Base-by-base conservation (phyloP, 2,797 vertebrate genomes). In the Coccyzus lansbergi region DNA sequence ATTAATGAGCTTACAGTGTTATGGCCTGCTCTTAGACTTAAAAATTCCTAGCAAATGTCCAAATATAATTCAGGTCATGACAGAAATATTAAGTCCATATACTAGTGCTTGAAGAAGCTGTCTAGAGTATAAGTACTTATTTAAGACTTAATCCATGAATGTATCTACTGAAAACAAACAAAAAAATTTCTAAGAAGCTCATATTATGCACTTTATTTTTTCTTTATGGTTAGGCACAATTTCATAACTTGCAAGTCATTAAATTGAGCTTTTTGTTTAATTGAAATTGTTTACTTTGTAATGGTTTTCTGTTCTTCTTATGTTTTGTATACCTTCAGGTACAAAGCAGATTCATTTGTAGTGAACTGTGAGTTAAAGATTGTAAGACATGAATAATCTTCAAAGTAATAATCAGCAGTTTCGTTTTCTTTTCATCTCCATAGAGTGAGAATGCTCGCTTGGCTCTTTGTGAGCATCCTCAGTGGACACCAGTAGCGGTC, bases 381-480 rank as follows among this genome's bases (percentile, higher is more conserved):
- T 46, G 5, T 53, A 46, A 64, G 0, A 49, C 4, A 5, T 28
- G 46, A 76, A 56, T 63, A 70, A 22, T 38, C 21, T 82, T 82
- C 26, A 7, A 42, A 75, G 38, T 75, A n/a, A 36, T 63, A 63
- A 86, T 44, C 16, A 63, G 6, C 20, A 12, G 3, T 53, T 86
- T 46, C 12, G 0, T 87, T 87, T 71, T 84, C 17, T 88, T 5
- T 87, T 92, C 28, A 25, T 40, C 83, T 80, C 28, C 7, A 2
- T 59, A 99, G 99, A 99, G 99, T 97, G 99, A 99, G 96, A 99
- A 99, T 40, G 99, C 99, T n/a, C 99, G 99, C 1, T 96, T 99
- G 97, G 99, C 99, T 4, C 98, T 99, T 49, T 99, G 99, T 94
- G 99, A 99, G 83, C 99, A 99, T 78, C 99, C 99, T 25, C 99